Conservation (phyloP, 2,113 vertebrate genomes). For the Crypturellus undulatus region DNA sequence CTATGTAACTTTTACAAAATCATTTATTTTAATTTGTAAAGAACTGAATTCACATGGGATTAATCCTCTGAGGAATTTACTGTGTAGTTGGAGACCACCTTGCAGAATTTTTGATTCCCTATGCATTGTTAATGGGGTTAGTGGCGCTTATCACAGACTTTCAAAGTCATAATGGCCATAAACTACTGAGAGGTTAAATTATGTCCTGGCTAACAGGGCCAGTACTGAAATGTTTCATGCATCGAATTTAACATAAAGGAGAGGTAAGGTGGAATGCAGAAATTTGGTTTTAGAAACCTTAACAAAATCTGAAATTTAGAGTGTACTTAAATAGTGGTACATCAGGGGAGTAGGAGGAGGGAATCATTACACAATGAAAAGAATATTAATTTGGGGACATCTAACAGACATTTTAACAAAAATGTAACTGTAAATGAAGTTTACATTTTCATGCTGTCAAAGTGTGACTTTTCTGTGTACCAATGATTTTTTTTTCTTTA, state of each 20-base stretch:
- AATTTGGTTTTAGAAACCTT: not conserved
- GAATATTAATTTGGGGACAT: conserved; percentile 38
- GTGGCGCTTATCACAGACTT: not conserved
- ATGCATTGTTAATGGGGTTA: not conserved
- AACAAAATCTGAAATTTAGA: not conserved
- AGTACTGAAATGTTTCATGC: not conserved
- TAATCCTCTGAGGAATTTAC: not conserved
- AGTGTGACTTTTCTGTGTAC: conserved; percentile 53
- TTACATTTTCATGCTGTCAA: conserved; percentile 53
- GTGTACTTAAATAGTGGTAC: conserved; percentile 25
- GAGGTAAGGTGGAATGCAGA: not conserved
- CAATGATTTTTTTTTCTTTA: conserved; percentile 71
- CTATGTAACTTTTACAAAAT: not conserved
- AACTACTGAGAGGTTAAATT: not conserved
- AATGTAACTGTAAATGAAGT: conserved; percentile 47
- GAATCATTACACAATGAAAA: conserved; percentile 17
- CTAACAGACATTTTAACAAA: conserved; percentile 34
- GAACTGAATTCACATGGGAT: not conserved
- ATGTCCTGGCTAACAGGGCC: not conserved
- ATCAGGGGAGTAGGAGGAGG: not conserved
- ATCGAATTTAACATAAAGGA: not conserved
- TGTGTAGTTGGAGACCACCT: not conserved
- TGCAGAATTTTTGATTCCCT: not conserved
- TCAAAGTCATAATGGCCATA: not conserved
- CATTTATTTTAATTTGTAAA: not conserved